phyloP scores from a whole-genome alignment of 2,888 invertebrate genomes.

The Axea sp. region DNA sequence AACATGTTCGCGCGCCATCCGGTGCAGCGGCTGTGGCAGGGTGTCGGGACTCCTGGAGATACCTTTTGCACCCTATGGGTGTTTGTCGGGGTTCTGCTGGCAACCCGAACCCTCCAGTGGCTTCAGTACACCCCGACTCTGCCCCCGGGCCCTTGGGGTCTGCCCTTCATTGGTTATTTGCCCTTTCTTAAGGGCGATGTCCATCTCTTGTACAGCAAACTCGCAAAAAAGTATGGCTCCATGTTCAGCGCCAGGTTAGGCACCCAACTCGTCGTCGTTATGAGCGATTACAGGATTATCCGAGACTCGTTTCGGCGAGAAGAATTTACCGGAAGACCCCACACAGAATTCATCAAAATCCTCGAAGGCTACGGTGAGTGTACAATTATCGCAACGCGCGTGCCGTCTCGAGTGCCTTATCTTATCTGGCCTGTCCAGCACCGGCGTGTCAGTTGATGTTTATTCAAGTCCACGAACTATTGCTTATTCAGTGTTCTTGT shows the following conservation, averaged over 20 bases:
- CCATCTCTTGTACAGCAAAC: constrained; percentile 88
- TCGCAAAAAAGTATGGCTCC: constrained; percentile 89
- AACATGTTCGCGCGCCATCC: constrained; percentile 73
- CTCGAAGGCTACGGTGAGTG: constrained; percentile 90
- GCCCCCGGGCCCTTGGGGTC: constrained; percentile 94
- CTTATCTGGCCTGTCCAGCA: too few species aligned
- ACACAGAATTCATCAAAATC: constrained; percentile 91
- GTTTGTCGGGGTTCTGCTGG: constrained; percentile 79
- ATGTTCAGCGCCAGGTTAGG: constrained; percentile 91
- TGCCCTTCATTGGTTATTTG: constrained; percentile 91
- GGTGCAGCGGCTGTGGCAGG: constrained; percentile 69
- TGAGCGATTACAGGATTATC: constrained; percentile 92
- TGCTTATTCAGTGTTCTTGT: too few species aligned
- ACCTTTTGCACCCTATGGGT: constrained; percentile 78
- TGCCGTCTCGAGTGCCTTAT: constrained; percentile 4
- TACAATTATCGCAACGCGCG: background rate
- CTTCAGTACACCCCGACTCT: constrained; percentile 79
- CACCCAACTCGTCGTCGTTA: constrained; percentile 89
- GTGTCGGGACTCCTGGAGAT: constrained; percentile 68
- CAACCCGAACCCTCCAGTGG: constrained; percentile 77
- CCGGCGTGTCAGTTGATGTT: too few species aligned
- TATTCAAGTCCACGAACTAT: too few species aligned
- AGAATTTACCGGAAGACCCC: constrained; percentile 93
- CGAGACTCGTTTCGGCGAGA: constrained; percentile 91
- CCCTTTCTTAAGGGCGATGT: constrained; percentile 87